Evolutionary conservation across 2,113 vertebrate genomes (phyloP).

Genomic region (Plecotus auritus): DNA sequence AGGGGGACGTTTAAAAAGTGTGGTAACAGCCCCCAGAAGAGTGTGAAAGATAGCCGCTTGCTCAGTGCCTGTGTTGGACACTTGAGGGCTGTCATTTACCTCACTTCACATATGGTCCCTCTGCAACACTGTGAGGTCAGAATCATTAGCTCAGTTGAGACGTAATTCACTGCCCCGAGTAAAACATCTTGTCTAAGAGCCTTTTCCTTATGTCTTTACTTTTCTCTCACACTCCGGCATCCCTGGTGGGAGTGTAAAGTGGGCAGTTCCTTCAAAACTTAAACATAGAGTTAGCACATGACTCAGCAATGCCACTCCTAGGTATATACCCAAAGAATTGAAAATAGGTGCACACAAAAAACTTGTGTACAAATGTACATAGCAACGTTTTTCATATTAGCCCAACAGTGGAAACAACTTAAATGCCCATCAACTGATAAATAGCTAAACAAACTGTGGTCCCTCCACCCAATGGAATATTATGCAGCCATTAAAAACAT

Average conservation of each 20-base stretch:
- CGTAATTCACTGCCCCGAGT: neutral
- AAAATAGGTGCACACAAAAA: neutral
- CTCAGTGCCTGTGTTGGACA: neutral
- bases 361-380: neutral
- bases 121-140: neutral
- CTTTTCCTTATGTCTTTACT: neutral
- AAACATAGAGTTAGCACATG: neutral
- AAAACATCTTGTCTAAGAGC: neutral
- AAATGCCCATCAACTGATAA: neutral
- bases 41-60: constrained; percentile 14
- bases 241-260: neutral
- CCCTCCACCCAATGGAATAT: neutral
- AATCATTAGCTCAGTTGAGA: neutral
- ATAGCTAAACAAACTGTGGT: neutral
- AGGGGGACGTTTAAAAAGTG: neutral
- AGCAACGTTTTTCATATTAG: neutral
- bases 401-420: neutral
- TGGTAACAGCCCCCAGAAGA: neutral
- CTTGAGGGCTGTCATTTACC: neutral
- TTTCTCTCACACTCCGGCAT: neutral
- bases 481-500: neutral
- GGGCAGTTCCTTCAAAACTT: neutral
- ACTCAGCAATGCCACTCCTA: neutral
- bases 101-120: neutral
- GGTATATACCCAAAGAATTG: neutral